Percentiles rank a stretch among this genome's conserved stretches.
phyloP scores from a whole-genome alignment of 2,888 invertebrate species.

The Celastrina argiolus region DNA sequence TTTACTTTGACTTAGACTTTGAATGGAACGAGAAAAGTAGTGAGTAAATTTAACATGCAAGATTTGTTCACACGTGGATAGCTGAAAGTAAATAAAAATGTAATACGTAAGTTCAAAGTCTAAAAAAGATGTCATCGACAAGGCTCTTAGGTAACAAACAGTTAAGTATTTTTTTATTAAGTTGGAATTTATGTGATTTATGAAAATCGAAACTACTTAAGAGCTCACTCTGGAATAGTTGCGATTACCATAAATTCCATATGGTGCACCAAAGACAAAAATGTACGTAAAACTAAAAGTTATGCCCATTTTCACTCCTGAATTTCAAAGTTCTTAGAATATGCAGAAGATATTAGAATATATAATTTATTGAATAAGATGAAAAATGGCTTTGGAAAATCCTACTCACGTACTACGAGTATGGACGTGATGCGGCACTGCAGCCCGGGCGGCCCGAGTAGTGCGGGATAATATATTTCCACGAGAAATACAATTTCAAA shows the following conservation, averaged over 20 bases:
- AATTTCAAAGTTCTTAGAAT: background rate
- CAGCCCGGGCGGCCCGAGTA: background rate
- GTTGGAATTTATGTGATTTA: too few species aligned
- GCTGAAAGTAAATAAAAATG: too few species aligned
- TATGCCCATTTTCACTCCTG: background rate
- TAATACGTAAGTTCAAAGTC: too few species aligned
- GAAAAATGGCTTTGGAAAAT: slow-evolving; percentile 1
- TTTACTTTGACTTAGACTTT: too few species aligned
- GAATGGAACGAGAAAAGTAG: too few species aligned
- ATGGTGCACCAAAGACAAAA: background rate
- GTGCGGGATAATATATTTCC: background rate
- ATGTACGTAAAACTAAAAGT: background rate
- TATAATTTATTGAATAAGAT: slow-evolving; percentile 6
- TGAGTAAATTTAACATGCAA: too few species aligned
- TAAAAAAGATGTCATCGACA: too few species aligned
- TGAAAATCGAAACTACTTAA: background rate
- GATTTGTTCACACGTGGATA: too few species aligned
- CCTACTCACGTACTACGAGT: background rate
- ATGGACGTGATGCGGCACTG: background rate
- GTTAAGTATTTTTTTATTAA: too few species aligned
- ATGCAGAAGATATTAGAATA: background rate
- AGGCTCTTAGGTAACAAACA: too few species aligned
- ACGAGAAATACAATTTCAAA: background rate
- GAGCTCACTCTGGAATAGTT: background rate
- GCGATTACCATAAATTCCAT: background rate